Conservation (phyloP, 2,113 vertebrate species). For the Corythaixoides concolor region DNA sequence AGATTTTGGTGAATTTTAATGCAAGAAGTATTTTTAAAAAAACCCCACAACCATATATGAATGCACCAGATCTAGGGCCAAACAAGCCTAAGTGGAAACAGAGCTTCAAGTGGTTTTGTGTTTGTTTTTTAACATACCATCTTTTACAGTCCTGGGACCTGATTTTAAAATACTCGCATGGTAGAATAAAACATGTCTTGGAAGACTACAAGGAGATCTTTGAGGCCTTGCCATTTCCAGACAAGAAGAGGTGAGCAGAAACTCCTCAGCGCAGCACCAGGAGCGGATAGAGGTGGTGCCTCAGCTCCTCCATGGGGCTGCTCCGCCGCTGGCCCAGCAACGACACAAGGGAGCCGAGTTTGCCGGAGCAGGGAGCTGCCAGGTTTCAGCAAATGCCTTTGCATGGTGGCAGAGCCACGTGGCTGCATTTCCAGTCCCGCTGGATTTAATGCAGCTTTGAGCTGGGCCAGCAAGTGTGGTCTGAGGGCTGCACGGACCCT, state of each 20-base stretch:
- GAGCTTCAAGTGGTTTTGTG: not conserved
- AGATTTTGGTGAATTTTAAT: not conserved
- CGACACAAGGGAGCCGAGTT: not conserved
- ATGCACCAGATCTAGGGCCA: not conserved
- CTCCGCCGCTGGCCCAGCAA: not conserved
- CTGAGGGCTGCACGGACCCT: not conserved
- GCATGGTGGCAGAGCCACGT: accelerated
- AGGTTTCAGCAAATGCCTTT: not conserved
- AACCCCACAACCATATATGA: too few species aligned
- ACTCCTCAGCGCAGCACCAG: accelerated
- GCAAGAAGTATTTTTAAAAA: not conserved
- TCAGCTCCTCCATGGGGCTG: accelerated
- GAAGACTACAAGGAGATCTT: constrained; percentile 67
- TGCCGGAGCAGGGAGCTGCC: not conserved
- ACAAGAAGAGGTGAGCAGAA: constrained; percentile 82
- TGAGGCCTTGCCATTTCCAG: constrained; percentile 71
- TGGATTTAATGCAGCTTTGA: not conserved
- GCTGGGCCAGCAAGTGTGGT: not conserved
- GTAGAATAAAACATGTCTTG: not conserved
- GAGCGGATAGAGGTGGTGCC: not conserved
- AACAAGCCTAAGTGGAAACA: not conserved
- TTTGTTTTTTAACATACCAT: not conserved
- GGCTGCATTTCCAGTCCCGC: not conserved
- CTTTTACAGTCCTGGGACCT: not conserved
- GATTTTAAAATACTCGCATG: not conserved